Conservation (phyloP, 1,140 invertebrate genomes). For the Megalonaias nervosa region DNA sequence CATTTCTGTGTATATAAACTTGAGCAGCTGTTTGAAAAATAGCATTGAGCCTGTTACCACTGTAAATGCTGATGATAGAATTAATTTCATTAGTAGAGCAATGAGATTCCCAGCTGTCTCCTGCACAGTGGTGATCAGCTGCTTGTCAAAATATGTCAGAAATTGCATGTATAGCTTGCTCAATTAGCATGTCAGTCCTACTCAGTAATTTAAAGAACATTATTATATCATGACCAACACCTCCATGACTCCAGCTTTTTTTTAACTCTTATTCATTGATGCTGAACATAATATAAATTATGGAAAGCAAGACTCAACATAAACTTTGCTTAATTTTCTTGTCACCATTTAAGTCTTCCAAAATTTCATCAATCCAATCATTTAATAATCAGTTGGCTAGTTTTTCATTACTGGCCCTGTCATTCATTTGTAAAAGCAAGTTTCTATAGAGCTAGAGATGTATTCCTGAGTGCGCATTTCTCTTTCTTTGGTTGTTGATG, state of each 20-base stretch:
- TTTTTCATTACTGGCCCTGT: background rate
- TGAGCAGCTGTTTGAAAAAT: conserved; percentile 11
- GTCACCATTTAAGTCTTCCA: too few relatives aligned
- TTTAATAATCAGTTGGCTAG: conserved; percentile 1
- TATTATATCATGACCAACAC: background rate
- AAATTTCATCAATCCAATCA: background rate
- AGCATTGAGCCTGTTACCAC: conserved; percentile 6
- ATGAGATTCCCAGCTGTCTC: background rate
- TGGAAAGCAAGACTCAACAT: too few relatives aligned
- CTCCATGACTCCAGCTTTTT: background rate
- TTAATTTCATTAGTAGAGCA: too few relatives aligned
- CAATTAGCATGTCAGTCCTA: background rate
- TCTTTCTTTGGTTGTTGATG: background rate
- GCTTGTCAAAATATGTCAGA: conserved; percentile 4
- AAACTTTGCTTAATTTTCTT: too few relatives aligned
- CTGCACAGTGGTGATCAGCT: background rate
- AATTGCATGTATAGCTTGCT: background rate
- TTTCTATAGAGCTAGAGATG: background rate
- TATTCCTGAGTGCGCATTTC: background rate
- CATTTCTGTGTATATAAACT: conserved; percentile 1
- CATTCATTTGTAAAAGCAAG: too few relatives aligned
- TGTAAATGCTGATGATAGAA: background rate
- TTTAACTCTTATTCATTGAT: too few relatives aligned
- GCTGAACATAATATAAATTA: background rate
- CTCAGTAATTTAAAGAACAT: background rate